Evolutionary conservation across 2,113 vertebrate species (phyloP), one percentile per base, ranked within the genome.

Genomic region (Sebastes fasciatus): DNA sequence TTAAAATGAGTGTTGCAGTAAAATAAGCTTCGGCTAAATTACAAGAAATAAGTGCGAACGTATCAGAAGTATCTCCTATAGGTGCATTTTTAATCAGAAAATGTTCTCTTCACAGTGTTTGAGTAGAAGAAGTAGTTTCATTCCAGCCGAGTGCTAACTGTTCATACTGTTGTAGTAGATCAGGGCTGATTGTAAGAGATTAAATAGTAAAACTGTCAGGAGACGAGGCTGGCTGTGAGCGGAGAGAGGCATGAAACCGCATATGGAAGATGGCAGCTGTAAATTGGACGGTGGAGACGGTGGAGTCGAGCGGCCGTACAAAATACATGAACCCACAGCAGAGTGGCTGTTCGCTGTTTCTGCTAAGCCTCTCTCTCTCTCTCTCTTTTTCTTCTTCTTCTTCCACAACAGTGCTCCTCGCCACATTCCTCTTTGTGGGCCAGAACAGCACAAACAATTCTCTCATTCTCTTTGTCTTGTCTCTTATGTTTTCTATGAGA

Each of bases 301-400:
- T 57, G 69, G 26, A 67, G 67, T 86, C 73, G 52, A 83, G 76
- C 68, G 62, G 54, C 66, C n/a, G 86, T 93, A 91, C 91, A 94
- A 93, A 93, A 93, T 94, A 77, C 87, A 94, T 91, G 89, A 95
- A 87, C 66, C 86, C 77, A 83, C 87, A 76, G 79, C 80, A 87
- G 82, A 85, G 64, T 55, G 60, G 70, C 79, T 89, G 78, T 45
- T 86, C 13, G 7, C 58, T 74, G 48, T 78, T 12, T 26, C 21
- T 76, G 6, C 42, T 71, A 34, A 54, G 49, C 6, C 70, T 54
- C 61, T 23, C 40, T 68, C 58, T 64, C 23, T 49, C 62, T n/a
- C n/a, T 64, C 60, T 64, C 23, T 4, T 62, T 40, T 40, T 71
- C 42, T 0, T 73, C 43, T 14, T 52, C 23, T 19, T 71, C 34